Base-by-base conservation (phyloP, 1,140 invertebrate genomes). In the Stegodyphus mimosarum region DNA sequence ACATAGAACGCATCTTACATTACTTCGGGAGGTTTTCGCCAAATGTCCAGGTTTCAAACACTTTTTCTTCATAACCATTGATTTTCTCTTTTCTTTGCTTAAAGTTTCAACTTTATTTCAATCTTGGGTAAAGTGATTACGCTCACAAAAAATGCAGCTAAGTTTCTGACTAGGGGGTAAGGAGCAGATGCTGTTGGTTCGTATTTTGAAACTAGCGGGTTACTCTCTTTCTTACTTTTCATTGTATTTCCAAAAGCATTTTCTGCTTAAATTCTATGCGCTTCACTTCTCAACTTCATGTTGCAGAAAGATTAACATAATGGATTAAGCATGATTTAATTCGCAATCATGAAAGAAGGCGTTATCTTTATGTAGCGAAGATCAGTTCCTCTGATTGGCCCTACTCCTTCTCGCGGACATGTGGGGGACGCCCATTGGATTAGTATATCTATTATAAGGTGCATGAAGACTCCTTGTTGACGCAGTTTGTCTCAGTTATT, bases 141-240 rank as follows among this genome's bases (percentile, higher is more conserved):
- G 5, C 6, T 66, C n/a, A 51, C 50, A 75, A 52, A 84, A 75
- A 69, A 84, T 55, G 63, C 81, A 84, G n/a, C 72, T 51, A 18
- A 5, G 7, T 52, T 52, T 74, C 18, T 67, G 18, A 15, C 1
- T 71, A n/a, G 33, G 18, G 49, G 48, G 33, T 13, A 71, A 17
- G n/a, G 4, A 48, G 9, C 7, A 49, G n/a, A 9, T 49, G 55
- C 55, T 60, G 5, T 60, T 60, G 9, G 55, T 5, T 60, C 55
- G 55, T 5, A 9, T 2, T 60, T 60, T 9, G 55, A 10, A 60
- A 15, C 9, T 2, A 15, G 15, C 15, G 33, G 33, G 33, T 33
- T 33, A 33, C 33, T 3, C 1, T 60, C 55, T 15, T 60, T 60
- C 15, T 60, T 60, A 60, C 15, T 60, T 60, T 60, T 60, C 15